phyloP scores from a whole-genome alignment of 2,797 vertebrate genomes.

The Schizopygopsis malacanthus region DNA sequence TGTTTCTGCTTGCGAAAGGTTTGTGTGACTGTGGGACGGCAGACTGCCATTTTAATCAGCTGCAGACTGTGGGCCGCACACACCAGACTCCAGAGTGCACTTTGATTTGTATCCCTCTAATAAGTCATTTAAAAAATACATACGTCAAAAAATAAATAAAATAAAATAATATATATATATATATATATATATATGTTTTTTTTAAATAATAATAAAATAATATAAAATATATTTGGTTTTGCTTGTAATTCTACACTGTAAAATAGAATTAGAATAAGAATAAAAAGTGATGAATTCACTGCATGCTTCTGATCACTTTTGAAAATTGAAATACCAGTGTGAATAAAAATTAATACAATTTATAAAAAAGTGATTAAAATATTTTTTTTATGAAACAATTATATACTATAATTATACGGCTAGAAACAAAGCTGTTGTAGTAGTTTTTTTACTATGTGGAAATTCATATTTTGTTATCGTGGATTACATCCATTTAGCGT shows the following conservation, averaged over 20 bases:
- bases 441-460: not conserved
- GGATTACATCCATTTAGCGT: conserved; percentile 37
- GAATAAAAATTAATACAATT: not conserved
- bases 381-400: not conserved
- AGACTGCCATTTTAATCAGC: conserved; percentile 82
- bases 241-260: not conserved
- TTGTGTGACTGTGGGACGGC: conserved; percentile 73
- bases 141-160: not conserved
- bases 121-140: not conserved
- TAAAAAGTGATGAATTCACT: not conserved
- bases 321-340: not conserved
- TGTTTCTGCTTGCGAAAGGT: conserved; percentile 80
- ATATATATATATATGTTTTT: no score
- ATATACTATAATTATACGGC: not conserved
- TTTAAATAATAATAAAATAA: no score
- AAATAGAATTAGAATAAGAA: not conserved
- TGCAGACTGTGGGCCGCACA: conserved; percentile 71
- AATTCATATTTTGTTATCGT: not conserved
- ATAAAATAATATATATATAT: no score
- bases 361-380: not conserved
- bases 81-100: conserved; percentile 32
- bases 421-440: not conserved
- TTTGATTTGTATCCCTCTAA: not conserved
- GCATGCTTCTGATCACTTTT: not conserved
- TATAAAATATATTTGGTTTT: no score